Conservation (phyloP, 2,113 vertebrate genomes). For the Archilochus colubris region DNA sequence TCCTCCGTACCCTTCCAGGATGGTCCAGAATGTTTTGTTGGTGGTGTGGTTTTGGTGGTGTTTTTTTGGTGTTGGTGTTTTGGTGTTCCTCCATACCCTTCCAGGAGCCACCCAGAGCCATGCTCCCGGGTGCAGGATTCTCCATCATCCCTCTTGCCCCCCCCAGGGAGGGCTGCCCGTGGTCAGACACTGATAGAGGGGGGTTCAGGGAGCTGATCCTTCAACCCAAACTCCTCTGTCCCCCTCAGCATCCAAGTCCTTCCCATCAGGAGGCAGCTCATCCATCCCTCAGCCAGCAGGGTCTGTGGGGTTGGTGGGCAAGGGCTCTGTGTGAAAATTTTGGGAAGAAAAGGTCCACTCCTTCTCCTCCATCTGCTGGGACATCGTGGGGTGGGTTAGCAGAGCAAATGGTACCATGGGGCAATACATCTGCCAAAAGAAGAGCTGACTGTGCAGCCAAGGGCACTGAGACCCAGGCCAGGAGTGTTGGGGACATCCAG, state of each 20-base stretch:
- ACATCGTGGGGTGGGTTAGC: background rate
- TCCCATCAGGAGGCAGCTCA: background rate
- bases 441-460: background rate
- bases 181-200: fast-evolving
- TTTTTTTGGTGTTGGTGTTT: too few species aligned
- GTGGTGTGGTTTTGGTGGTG: too few species aligned
- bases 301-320: background rate
- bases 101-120: background rate
- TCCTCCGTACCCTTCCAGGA: background rate
- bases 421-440: background rate
- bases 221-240: background rate
- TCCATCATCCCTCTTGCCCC: background rate
- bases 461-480: background rate
- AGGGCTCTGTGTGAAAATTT: background rate
- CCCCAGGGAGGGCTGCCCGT: background rate
- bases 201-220: background rate
- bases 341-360: background rate
- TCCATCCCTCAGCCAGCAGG: fast-evolving
- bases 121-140: background rate
- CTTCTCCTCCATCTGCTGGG: background rate
- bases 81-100: background rate
- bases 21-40: too few species aligned
- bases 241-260: background rate
- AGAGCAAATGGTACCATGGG: background rate
- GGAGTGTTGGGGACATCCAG: background rate